Conservation (phyloP, 2,113 vertebrate species). For the Datnioides undecimradiatus region DNA sequence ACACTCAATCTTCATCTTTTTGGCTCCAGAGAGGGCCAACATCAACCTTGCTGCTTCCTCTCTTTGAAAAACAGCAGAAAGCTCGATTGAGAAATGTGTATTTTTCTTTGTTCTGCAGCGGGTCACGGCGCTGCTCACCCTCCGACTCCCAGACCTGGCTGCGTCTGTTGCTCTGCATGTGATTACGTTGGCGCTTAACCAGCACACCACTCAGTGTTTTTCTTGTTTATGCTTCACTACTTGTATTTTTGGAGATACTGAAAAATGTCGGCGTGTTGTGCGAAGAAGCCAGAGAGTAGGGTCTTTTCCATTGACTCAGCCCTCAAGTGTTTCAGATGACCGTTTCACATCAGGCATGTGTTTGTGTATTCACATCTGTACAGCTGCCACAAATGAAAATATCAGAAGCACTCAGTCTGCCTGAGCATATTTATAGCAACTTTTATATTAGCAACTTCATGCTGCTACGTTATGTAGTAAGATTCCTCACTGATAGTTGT, state of each 20-base stretch:
- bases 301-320: constrained; percentile 56
- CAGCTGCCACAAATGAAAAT: constrained; percentile 48
- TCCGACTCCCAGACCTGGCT: constrained; percentile 56
- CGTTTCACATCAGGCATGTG: constrained; percentile 32
- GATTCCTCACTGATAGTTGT: not conserved
- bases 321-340: constrained; percentile 51
- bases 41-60: constrained; percentile 71
- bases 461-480: not conserved
- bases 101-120: constrained; percentile 66
- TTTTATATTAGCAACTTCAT: constrained; percentile 1
- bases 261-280: constrained; percentile 44
- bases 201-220: constrained; percentile 49
- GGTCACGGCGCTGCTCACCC: constrained; percentile 30
- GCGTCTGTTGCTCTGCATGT: constrained; percentile 57
- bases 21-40: constrained; percentile 66
- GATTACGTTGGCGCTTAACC: constrained; percentile 65
- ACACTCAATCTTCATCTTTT: constrained; percentile 67
- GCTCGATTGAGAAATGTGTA: constrained; percentile 61
- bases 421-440: not conserved
- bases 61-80: constrained; percentile 50
- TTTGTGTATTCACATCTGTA: constrained; percentile 57
- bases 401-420: not conserved
- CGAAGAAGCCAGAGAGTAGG: constrained; percentile 21
- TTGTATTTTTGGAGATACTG: constrained; percentile 44
- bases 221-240: constrained; percentile 60